Percentiles rank a stretch among this genome's conserved stretches.
Evolutionary conservation across 2,113 vertebrate species (phyloP).

Genomic region (Phalacrocorax brasilianus): DNA sequence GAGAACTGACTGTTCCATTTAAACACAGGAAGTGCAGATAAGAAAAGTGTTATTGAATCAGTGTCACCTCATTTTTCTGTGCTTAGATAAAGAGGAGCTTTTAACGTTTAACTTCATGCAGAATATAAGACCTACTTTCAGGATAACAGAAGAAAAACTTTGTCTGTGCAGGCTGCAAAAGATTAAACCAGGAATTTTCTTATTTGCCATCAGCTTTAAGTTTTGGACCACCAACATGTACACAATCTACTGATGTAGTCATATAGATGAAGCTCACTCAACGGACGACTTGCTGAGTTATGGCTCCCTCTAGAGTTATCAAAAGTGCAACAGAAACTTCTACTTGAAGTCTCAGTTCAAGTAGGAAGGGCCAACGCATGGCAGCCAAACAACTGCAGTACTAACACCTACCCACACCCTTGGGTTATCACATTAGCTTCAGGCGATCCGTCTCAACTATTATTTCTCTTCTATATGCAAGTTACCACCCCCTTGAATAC

Average conservation of each 20-base stretch:
- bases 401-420: neutral
- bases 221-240: neutral
- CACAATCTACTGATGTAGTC: neutral
- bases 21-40: neutral
- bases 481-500: neutral
- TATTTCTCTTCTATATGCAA: neutral
- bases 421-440: fast-evolving
- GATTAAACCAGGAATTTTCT: neutral
- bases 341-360: neutral
- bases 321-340: neutral
- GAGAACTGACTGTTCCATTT: neutral
- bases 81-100: neutral
- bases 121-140: neutral
- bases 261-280: neutral
- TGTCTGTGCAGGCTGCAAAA: neutral
- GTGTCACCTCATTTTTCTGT: neutral
- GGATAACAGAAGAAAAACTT: neutral
- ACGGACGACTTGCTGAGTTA: neutral
- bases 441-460: neutral
- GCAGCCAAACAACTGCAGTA: neutral
- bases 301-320: neutral
- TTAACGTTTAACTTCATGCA: neutral
- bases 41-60: neutral
- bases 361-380: neutral
- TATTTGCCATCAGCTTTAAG: neutral